Evolutionary conservation across 2,797 vertebrate species (phyloP).

Genomic region (Stomatorhinus walkeri): DNA sequence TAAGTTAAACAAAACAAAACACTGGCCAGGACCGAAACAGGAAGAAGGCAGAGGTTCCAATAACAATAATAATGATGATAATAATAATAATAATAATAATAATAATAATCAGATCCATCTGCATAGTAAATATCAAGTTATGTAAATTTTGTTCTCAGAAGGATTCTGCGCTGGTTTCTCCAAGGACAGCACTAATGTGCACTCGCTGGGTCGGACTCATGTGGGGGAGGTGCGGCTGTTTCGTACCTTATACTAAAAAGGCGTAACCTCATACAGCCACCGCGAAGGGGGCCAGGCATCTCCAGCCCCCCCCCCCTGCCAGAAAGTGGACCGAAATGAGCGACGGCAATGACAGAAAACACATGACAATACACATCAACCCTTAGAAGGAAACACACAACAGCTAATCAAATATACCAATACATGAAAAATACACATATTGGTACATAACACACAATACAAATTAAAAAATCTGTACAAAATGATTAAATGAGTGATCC

Average conservation of each 20-base stretch:
- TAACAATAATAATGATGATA: background rate
- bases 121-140: background rate
- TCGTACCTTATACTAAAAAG: conserved; percentile 32
- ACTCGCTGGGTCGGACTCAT: conserved; percentile 17
- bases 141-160: background rate
- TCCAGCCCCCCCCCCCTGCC: background rate
- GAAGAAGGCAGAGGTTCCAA: background rate
- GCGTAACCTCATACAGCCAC: conserved; percentile 37
- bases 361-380: background rate
- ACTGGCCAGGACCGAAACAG: background rate
- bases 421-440: conserved; percentile 26
- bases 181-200: conserved; percentile 15
- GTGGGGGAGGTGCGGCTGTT: conserved; percentile 32
- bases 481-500: conserved; percentile 63
- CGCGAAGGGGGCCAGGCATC: conserved; percentile 18
- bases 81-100: background rate
- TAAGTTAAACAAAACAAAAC: background rate
- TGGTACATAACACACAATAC: conserved; percentile 36
- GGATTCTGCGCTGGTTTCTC: background rate
- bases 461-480: conserved; percentile 44
- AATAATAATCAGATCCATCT: background rate
- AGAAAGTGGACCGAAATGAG: background rate
- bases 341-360: background rate
- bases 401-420: conserved; percentile 8
- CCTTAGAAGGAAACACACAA: conserved; percentile 18